phyloP scores from a whole-genome alignment of 2,113 vertebrate genomes.

The Scortum barcoo region DNA sequence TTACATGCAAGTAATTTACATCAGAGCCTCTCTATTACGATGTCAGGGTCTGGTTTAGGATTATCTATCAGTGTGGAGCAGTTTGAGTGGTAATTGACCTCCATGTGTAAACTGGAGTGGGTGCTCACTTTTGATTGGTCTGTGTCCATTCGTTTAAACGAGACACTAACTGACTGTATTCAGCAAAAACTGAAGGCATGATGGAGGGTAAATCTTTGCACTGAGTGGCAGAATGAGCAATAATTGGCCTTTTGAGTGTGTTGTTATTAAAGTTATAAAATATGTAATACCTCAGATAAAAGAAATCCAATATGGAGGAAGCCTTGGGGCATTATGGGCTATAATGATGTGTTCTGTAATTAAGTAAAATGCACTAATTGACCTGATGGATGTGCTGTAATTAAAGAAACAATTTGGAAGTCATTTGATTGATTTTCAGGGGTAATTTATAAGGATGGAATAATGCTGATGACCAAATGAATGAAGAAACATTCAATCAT shows the following conservation, averaged over 20 bases:
- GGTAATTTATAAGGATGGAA: not conserved
- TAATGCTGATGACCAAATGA: too few species aligned
- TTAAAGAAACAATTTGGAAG: not conserved
- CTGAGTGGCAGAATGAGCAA: not conserved
- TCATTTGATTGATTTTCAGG: too few species aligned
- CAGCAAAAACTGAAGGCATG: not conserved
- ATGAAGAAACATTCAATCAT: too few species aligned
- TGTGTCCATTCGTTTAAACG: not conserved
- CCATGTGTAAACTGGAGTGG: not conserved
- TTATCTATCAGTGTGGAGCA: slow-evolving; percentile 1
- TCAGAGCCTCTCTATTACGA: not conserved
- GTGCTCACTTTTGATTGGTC: not conserved
- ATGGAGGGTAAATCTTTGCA: not conserved
- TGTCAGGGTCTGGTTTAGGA: not conserved
- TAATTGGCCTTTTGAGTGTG: not conserved
- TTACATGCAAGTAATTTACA: slow-evolving; percentile 11
- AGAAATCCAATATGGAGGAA: not conserved
- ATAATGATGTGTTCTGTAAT: not conserved
- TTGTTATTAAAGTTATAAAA: not conserved
- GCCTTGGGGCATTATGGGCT: not conserved
- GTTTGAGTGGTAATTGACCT: slow-evolving; percentile 16
- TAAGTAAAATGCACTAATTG: not conserved
- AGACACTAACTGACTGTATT: not conserved
- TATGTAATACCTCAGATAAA: not conserved
- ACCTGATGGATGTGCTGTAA: not conserved